These are phyloP conservation scores for Spermophilus dauricus DNA, from an alignment of 2,113 vertebrate species.

Conservation along the genomic window DNA sequence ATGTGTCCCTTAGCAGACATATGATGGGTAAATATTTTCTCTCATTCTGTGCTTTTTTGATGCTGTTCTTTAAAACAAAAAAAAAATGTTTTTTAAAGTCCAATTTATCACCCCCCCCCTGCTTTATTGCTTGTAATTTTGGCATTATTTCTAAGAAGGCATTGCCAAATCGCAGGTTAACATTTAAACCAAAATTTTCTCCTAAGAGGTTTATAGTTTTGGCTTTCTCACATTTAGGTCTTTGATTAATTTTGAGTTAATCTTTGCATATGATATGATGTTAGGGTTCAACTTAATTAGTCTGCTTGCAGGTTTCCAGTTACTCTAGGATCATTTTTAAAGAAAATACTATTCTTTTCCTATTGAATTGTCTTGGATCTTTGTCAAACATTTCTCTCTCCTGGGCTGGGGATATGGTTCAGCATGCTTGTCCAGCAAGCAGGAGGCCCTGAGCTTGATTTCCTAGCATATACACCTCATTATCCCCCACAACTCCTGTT, in stretches of 20 bases:
- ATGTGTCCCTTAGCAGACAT: neutral
- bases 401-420: neutral
- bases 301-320: neutral
- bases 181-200: neutral
- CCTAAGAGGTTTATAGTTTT: neutral
- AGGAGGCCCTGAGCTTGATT: neutral
- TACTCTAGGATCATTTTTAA: neutral
- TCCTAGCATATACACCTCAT: neutral
- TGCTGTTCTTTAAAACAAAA: slow-evolving; percentile 7
- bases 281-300: neutral
- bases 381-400: neutral
- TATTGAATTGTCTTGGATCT: neutral
- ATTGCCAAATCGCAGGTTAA: neutral
- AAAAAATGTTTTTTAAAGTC: neutral
- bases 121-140: neutral
- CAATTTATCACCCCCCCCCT: neutral
- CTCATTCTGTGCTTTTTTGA: neutral
- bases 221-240: neutral
- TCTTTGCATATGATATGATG: neutral
- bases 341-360: neutral
- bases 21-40: slow-evolving; percentile 9
- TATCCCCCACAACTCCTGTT: neutral
- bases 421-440: neutral
- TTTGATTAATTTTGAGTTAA: neutral
- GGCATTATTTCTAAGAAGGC: neutral